Percentiles rank a stretch among this genome's conserved stretches.
Conservation (phyloP, 35 echinoderm and acorn worm genomes). For the Chiridota heheva region DNA sequence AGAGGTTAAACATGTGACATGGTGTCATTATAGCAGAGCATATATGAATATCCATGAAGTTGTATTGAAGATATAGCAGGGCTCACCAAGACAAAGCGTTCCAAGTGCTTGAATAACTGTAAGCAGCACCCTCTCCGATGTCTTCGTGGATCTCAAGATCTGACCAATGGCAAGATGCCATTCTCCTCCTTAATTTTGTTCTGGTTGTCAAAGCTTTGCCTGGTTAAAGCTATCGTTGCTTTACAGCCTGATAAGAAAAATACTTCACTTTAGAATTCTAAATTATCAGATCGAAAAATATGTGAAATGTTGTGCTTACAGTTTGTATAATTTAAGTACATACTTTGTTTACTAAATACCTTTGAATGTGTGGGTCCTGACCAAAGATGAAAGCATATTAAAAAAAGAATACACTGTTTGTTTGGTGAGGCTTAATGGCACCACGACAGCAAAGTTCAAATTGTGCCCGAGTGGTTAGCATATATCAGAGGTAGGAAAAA, state of each 20-base stretch:
- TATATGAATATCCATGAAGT: too few relatives aligned
- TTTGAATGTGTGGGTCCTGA: too few relatives aligned
- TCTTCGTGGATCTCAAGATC: conserved; percentile 89
- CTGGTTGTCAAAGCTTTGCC: conserved; percentile 86
- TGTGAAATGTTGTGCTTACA: background rate
- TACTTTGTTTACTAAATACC: too few relatives aligned
- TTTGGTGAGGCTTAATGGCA: too few relatives aligned
- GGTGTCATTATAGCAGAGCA: too few relatives aligned
- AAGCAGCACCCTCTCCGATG: conserved; percentile 79
- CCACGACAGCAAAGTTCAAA: too few relatives aligned
- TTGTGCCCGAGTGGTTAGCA: too few relatives aligned
- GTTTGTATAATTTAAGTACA: background rate
- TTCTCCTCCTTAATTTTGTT: conserved; percentile 90
- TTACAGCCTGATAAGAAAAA: conserved; percentile 67
- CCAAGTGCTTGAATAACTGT: conserved; percentile 88
- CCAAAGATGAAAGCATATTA: too few relatives aligned
- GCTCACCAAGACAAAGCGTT: conserved; percentile 87
- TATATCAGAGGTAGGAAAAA: too few relatives aligned
- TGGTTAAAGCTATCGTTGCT: conserved; percentile 87
- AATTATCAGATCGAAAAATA: background rate
- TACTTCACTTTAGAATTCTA: background rate
- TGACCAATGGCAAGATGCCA: conserved; percentile 86
- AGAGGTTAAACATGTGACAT: too few relatives aligned
- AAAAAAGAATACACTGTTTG: too few relatives aligned
- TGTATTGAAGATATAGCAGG: too few relatives aligned